phyloP scores from a whole-genome alignment of 2,113 vertebrate genomes.

The Micronycteris hirsuta region DNA sequence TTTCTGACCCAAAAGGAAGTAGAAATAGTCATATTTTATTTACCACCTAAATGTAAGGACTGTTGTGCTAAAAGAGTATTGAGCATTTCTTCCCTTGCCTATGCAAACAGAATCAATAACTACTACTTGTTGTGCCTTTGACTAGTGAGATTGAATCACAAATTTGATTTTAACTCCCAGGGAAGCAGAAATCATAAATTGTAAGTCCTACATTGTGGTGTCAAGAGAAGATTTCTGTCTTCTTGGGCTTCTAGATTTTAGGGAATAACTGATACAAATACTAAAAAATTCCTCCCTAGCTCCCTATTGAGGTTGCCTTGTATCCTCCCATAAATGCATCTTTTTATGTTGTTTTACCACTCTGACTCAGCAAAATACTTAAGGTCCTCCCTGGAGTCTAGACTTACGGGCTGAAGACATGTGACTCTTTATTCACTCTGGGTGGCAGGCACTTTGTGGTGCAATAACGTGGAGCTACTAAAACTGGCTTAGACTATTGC shows the following conservation, averaged over 20 bases:
- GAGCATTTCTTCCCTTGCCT: neutral
- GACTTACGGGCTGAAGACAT: neutral
- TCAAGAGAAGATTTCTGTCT: neutral
- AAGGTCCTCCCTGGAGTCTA: neutral
- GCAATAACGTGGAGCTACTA: neutral
- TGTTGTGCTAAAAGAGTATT: neutral
- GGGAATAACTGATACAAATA: neutral
- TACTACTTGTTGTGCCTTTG: neutral
- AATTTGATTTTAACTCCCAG: neutral
- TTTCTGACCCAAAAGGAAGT: neutral
- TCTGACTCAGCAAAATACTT: neutral
- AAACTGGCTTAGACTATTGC: neutral
- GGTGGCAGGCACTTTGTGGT: neutral
- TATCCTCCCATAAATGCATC: neutral
- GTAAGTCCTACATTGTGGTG: neutral
- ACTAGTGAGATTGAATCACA: neutral
- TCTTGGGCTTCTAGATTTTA: neutral
- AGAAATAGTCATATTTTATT: neutral
- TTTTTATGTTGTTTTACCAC: neutral
- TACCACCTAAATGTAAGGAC: neutral
- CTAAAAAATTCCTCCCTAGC: neutral
- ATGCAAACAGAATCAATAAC: neutral
- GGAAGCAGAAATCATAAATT: neutral
- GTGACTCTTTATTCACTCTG: neutral
- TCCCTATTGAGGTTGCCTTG: neutral